Conservation (phyloP, 2,113 vertebrate species). For the Felis chaus region DNA sequence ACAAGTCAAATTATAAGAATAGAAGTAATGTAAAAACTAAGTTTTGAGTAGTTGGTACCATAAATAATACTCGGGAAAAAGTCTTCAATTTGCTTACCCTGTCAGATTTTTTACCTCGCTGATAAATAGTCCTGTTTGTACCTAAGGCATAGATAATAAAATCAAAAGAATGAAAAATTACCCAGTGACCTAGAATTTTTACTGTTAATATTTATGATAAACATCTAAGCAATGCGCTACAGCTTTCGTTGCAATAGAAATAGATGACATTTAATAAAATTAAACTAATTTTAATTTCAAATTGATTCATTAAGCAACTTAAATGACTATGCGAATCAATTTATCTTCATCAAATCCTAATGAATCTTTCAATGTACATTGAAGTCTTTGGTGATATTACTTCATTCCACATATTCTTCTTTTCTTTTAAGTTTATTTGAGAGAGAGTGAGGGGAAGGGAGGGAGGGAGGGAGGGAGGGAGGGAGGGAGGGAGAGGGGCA, state of each 20-base stretch:
- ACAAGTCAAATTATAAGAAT: background rate
- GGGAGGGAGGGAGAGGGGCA: too few species aligned
- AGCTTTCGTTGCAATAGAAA: background rate
- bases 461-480: too few species aligned
- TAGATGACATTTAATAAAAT: background rate
- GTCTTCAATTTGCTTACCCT: background rate
- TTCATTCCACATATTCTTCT: background rate
- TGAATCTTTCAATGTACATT: background rate
- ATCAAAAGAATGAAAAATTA: background rate
- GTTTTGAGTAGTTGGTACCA: background rate
- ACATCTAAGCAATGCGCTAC: background rate
- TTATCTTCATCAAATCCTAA: slow-evolving; percentile 1
- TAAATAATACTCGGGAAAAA: background rate
- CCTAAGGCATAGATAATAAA: background rate
- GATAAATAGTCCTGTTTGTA: background rate
- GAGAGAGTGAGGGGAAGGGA: too few species aligned
- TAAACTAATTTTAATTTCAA: slow-evolving; percentile 23
- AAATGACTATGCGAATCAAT: background rate
- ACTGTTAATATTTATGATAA: background rate
- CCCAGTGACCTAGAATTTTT: background rate
- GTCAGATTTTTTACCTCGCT: background rate
- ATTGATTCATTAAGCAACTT: background rate
- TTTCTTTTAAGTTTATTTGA: too few species aligned
- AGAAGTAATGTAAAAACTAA: background rate
- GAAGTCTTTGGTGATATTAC: background rate